Evolutionary conservation across 1,140 invertebrate species (phyloP), one percentile per base, ranked within the genome.

Genomic region (Metopolophium dirhodum): DNA sequence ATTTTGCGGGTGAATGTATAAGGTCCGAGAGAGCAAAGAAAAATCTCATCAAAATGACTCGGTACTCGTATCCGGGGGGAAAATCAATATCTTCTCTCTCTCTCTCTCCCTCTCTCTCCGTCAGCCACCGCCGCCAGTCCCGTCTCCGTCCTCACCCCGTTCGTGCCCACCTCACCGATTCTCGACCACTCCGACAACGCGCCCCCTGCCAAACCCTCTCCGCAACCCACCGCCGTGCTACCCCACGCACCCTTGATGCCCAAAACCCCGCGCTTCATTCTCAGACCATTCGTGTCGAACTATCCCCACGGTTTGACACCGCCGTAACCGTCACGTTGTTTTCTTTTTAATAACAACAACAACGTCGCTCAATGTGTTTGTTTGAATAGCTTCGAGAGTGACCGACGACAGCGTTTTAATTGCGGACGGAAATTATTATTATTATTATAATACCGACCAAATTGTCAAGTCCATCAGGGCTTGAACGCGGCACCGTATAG

Each of bases 71-170:
- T 57, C 94, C 94, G 94, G 94, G 54, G 95, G 95, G 95, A 95
- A 95, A 95, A 95, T 93, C 91, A 93, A 93, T 93, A 93, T 95
- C 94, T 95, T 94, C 95, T 94, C 85, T 47, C 47, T 20, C 86
- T 7, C 86, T 49, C 30, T 68, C 61, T 14, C 57, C 26, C 57
- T 26, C 57, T 9, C 23, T 7, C 22, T 9, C 26, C 61, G 61
- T 68, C 61, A 68, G 61, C 30, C 61, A 7, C 26, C 83, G 41
- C 83, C 35, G 18, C 20, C 82, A 23, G 18, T 37, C 11, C 23
- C n/a, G 61, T n/a, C 83, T 26, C 8, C 45, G 26, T 30, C 20
- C 4, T 23, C 54, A 37, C 20, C 1, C 23, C 54, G 51, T 22
- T 37, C 49, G 22, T 57, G n/a, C 88, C 49, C 85, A 49, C 85